Base-by-base conservation (phyloP, 1,140 invertebrate species). In the Drosophila elegans region DNA sequence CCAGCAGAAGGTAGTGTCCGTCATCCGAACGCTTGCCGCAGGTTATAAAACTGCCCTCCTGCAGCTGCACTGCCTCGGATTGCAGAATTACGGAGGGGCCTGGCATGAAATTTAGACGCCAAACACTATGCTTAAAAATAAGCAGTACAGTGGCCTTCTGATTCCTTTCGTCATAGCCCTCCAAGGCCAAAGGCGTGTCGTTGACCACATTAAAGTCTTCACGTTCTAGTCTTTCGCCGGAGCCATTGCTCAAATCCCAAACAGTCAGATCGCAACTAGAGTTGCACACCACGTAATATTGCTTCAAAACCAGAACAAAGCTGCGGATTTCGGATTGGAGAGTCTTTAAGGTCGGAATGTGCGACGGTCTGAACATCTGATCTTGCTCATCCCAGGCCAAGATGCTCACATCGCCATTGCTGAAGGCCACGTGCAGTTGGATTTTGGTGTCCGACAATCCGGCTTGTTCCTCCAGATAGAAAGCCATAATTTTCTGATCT, bases 21-120 rank as follows among this genome's bases (percentile, higher is more conserved):
- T 90, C 89, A 3, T 55, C 21, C 2, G 89, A 85, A 3, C 80
- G 44, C 51, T 78, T 78, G 5, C 77, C 80, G 38, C 91, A 92
- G 13, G 74, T 85, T 10, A 92, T 90, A 11, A 27, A 39, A n/a
- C 46, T 38, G 25, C 39, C 55, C 7, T 72, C 51, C 2, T 55
- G 29, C 16, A 86, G 48, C 3, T 62, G 62, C 2, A 84, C 45
- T 1, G 36, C 21, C 44, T 78, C 71, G 4, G 56, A 21, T 12
- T 68, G 9, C 34, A 46, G 42, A 25, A 4, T 25, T 0, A 36
- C 46, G 1, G 13, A 11, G 1, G 27, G 46, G 12, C 59, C n/a
- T n/a, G 61, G 41, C 21, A 56, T 29, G 38, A 75, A 64, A 45
- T 46, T 49, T 4, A 86, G 21, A 2, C 56, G 55, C 60, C 60